Evolutionary conservation across 2,113 vertebrate species (phyloP).

Genomic region (Telmatochromis brachygnathus): DNA sequence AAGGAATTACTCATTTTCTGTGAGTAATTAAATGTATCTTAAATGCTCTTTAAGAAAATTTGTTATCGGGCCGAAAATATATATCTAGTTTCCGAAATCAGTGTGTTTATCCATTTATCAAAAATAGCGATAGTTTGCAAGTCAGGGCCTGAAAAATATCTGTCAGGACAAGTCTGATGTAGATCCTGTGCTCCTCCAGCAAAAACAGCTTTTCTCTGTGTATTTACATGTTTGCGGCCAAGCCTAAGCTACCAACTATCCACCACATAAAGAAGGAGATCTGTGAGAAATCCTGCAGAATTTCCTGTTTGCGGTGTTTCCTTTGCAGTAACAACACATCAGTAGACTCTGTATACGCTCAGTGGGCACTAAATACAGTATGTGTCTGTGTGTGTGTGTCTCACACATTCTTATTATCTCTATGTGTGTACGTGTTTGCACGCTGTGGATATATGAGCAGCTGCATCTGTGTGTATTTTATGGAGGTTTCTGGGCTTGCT

Average conservation of each 20-base stretch:
- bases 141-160: background rate
- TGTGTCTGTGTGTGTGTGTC: background rate
- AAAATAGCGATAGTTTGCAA: background rate
- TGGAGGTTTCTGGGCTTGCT: conserved; percentile 29
- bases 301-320: conserved; percentile 53
- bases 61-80: background rate
- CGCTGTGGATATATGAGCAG: background rate
- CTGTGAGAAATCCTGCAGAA: conserved; percentile 39
- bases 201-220: conserved; percentile 10
- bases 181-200: background rate
- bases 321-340: conserved; percentile 1
- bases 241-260: conserved; percentile 12
- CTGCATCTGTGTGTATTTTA: conserved; percentile 28
- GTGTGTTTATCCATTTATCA: background rate
- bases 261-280: conserved; percentile 36
- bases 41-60: background rate
- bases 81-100: background rate
- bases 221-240: conserved; percentile 40
- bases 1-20: background rate
- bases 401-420: background rate
- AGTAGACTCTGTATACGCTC: background rate
- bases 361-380: background rate
- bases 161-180: background rate
- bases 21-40: background rate
- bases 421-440: background rate